Base-by-base conservation (phyloP, 2,888 invertebrate genomes). In the Diplazon laetatorius region DNA sequence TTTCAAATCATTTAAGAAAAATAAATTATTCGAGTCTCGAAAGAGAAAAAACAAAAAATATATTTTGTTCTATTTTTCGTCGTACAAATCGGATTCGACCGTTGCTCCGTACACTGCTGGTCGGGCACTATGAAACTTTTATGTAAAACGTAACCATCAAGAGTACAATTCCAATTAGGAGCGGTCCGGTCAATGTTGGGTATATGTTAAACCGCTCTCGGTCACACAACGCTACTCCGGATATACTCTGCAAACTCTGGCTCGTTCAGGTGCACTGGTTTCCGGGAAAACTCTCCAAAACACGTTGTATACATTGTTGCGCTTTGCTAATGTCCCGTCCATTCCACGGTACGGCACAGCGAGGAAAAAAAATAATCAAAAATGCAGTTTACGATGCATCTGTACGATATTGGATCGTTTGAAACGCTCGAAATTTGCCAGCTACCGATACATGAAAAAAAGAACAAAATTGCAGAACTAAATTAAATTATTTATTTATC, bases 111-210 rank as follows among this genome's bases (percentile, higher is more conserved):
- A 39, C 12, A 42, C 44, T 55, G 44, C 42, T 42, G n/a, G 25
- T 50, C 25, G 35, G 35, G 62, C 39, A 57, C 35, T 52, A 42
- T 48, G 20, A 68, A 71, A 63, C 39, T 75, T 78, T 78, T 63
- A 72, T 68, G 62, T 57, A 50, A 10, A 69, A 71, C 69, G 50
- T 68, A 68, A 30, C 20, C 42, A 42, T 37, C 30, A 42, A 39
- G 66, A 71, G 71, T 66, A 71, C 75, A 71, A 75, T 75, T 63
- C 66, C 71, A 78, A 78, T 75, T 68, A 78, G 70, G 25, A 55
- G 78, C 66, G 70, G 22, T 63, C 52, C 39, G 46, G 25, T 22
- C 55, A 71, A 63, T 72, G 75, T 75, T 75, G 66, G 78, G 66
- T 70, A 68, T 78, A 68, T 75, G 75, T 75, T 71, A 63, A 68